Percentiles rank a stretch among this genome's conserved stretches.
These are phyloP conservation scores for Rhinella marina DNA, from an alignment of 2,797 vertebrate genomes.

Conservation along the genomic window DNA sequence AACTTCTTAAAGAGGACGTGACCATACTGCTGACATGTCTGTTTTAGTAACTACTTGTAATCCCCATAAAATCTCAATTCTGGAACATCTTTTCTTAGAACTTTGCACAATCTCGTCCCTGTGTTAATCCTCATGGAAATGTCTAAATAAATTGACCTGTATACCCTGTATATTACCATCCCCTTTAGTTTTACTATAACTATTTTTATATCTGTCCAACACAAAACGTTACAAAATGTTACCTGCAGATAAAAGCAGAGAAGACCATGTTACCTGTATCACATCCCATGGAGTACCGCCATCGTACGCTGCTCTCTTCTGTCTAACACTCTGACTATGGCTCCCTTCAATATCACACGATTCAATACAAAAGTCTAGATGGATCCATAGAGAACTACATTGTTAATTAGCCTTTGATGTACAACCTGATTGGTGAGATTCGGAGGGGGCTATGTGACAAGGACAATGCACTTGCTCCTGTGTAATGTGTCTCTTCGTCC, in stretches of 20 bases:
- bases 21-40: no score
- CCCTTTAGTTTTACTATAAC: background rate
- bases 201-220: background rate
- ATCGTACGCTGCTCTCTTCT: background rate
- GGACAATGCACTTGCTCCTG: constrained; percentile 41
- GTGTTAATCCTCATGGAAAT: no score
- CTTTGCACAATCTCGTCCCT: no score
- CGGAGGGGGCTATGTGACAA: background rate
- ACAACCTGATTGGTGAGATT: background rate
- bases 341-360: background rate
- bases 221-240: background rate
- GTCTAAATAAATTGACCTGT: no score
- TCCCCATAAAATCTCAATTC: no score
- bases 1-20: background rate
- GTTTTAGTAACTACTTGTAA: no score
- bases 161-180: no score
- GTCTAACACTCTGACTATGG: background rate
- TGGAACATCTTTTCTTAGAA: no score
- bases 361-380: constrained; percentile 12
- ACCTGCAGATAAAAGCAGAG: background rate
- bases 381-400: constrained; percentile 26
- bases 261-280: background rate
- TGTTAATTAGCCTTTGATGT: constrained; percentile 25
- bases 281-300: background rate
- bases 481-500: constrained; percentile 69